phyloP scores from a whole-genome alignment of 1,140 invertebrate species.

The Babylonia areolata region DNA sequence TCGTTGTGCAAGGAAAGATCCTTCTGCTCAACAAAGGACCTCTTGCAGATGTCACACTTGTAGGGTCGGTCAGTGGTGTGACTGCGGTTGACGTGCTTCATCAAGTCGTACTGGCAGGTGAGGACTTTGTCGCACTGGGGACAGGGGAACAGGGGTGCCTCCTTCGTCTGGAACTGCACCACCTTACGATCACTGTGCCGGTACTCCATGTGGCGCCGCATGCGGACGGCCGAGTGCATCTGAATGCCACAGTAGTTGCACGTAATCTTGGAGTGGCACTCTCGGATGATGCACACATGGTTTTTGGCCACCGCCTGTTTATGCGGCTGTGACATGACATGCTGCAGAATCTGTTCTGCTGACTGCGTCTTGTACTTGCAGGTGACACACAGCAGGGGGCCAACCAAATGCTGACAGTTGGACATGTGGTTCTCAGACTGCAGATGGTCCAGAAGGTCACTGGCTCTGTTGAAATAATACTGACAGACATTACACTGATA shows the following conservation, averaged over 20 bases:
- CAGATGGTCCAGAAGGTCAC: slow-evolving; percentile 86
- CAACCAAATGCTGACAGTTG: slow-evolving; percentile 77
- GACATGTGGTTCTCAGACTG: slow-evolving; percentile 80
- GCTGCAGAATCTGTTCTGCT: slow-evolving; percentile 82
- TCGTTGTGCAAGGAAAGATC: slow-evolving; percentile 44
- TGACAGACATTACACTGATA: slow-evolving; percentile 89
- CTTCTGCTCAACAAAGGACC: slow-evolving; percentile 50
- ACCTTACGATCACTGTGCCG: slow-evolving; percentile 77
- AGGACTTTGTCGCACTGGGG: slow-evolving; percentile 56
- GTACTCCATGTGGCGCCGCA: slow-evolving; percentile 83
- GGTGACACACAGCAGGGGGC: slow-evolving; percentile 84
- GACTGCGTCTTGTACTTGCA: slow-evolving; percentile 85
- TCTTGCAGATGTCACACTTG: slow-evolving; percentile 56
- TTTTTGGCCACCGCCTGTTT: slow-evolving; percentile 76
- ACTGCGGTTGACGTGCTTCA: slow-evolving; percentile 52
- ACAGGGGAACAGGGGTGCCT: slow-evolving; percentile 62
- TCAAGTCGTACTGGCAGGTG: slow-evolving; percentile 48
- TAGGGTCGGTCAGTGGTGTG: slow-evolving; percentile 54
- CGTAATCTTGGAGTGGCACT: slow-evolving; percentile 79
- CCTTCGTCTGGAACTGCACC: slow-evolving; percentile 30
- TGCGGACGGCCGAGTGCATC: slow-evolving; percentile 77
- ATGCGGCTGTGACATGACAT: slow-evolving; percentile 77
- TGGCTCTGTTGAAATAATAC: slow-evolving; percentile 87
- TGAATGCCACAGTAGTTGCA: slow-evolving; percentile 78
- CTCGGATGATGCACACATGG: slow-evolving; percentile 86